Conservation (phyloP, 2,797 vertebrate genomes). For the Eremophila alpestris region DNA sequence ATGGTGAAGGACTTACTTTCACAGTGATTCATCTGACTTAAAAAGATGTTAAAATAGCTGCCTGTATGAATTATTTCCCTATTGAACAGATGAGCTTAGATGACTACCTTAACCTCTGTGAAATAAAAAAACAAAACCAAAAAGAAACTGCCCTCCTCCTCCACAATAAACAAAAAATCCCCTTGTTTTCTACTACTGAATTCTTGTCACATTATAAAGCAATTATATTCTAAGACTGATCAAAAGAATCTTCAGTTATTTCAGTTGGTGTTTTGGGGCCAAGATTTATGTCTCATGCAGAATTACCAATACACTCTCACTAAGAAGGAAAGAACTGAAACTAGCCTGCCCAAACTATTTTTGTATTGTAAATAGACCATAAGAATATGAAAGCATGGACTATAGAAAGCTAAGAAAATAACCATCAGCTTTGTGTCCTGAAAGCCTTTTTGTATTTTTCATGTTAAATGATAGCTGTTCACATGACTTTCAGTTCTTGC, state of each 20-base stretch:
- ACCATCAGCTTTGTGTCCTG: rapidly evolving
- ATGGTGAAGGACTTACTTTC: background rate
- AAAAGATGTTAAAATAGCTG: background rate
- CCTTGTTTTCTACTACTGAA: background rate
- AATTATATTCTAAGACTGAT: background rate
- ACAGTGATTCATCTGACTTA: background rate
- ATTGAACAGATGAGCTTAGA: background rate
- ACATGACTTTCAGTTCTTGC: background rate
- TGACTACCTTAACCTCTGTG: background rate
- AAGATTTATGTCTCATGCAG: background rate
- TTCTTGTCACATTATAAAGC: background rate
- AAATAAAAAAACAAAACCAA: rapidly evolving
- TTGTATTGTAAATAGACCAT: background rate
- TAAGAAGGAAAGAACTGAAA: background rate
- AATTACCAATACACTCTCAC: background rate
- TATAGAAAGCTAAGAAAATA: background rate
- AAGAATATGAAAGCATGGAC: background rate
- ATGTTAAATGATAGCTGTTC: background rate
- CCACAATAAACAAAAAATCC: background rate
- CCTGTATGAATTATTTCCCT: background rate
- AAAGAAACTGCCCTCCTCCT: rapidly evolving
- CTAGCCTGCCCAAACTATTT: background rate
- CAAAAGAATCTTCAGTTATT: background rate
- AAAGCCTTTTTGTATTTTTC: background rate
- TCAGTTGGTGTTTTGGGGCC: background rate